Base-by-base conservation (phyloP, 2,113 vertebrate genomes). In the Saccopteryx leptura region DNA sequence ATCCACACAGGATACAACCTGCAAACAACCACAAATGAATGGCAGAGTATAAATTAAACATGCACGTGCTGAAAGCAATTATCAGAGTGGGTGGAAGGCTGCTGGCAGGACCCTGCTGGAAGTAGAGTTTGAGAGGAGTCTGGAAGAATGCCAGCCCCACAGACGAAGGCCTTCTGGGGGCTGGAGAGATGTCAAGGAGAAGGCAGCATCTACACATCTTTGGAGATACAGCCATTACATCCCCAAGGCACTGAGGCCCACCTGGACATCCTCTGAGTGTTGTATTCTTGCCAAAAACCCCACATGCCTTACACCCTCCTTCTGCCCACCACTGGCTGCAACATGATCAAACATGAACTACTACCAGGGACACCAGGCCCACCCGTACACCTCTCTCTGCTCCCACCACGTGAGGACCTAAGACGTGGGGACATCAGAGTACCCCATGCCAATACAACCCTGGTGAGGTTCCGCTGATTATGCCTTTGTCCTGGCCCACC, bases 1-100 rank as follows among this genome's bases (percentile, higher is more conserved):
- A 54, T 9, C 88, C 79, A 78, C 87, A 54, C 0, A 24, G 3
- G 79, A 86, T 39, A 68, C 63, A 69, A 91, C 31, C 46, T 58
- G 46, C 54, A 58, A 26, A 76, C 23, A 18, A 24, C n/a, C 39
- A 15, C 56, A 4, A 46, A 52, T 1, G 13, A 15, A 24, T 33
- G 7, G 52, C 69, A 11, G 28, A 17, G 69, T 0, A 17, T 17
- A 46, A 60, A 52, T 12, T 9, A 74, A 61, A 74, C 7, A 23
- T 0, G n/a, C 3, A 0, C 1, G 7, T 4, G 52, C 18, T 8
- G 54, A 28, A 18, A 66, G 82, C 60, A 24, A 48, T 48, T 5
- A 5, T 24, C 26, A 11, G 68, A 0, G 56, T 7, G 50, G 28
- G 24, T 13, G 48, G 3, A n/a, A 80, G 58, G 71, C 65, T 19